Percentiles rank a stretch among this genome's conserved stretches.
Conservation (phyloP, 2,797 vertebrate genomes). For the Nothura maculosa region DNA sequence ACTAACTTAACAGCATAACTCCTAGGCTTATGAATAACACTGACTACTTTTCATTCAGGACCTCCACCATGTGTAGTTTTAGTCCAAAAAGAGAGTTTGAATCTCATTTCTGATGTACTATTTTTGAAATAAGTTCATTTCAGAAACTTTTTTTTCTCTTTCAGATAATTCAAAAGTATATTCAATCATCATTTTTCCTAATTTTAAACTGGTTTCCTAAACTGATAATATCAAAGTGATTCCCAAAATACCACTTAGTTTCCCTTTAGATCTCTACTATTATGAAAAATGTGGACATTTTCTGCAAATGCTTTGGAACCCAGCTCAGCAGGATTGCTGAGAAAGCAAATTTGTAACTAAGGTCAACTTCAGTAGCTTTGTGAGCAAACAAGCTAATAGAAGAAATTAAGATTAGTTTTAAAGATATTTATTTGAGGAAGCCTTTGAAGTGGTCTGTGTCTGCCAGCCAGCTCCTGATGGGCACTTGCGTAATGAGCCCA, state of each 20-base stretch:
- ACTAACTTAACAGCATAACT: not conserved
- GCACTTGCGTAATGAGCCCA: not conserved
- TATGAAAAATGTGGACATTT: not conserved
- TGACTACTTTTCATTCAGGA: not conserved
- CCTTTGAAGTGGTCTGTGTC: not conserved
- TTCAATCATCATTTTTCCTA: rapidly evolving
- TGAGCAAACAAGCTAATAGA: rapidly evolving
- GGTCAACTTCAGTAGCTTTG: not conserved
- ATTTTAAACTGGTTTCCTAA: not conserved
- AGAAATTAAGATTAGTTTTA: not conserved
- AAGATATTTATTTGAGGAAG: rapidly evolving
- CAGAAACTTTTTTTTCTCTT: not conserved
- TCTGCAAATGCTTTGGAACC: not conserved
- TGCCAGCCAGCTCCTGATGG: not conserved
- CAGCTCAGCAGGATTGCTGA: not conserved
- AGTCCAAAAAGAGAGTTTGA: not conserved
- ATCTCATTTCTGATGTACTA: not conserved
- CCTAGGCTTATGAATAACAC: not conserved
- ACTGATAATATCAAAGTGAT: not conserved
- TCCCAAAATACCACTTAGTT: not conserved
- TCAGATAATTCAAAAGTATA: not conserved
- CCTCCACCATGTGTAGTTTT: not conserved
- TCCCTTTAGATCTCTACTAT: not conserved
- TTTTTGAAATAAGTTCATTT: not conserved
- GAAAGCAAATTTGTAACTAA: not conserved